These are phyloP conservation scores for Sternarchorhynchus goeldii DNA, from an alignment of 2,797 vertebrate genomes.

Conservation along the genomic window DNA sequence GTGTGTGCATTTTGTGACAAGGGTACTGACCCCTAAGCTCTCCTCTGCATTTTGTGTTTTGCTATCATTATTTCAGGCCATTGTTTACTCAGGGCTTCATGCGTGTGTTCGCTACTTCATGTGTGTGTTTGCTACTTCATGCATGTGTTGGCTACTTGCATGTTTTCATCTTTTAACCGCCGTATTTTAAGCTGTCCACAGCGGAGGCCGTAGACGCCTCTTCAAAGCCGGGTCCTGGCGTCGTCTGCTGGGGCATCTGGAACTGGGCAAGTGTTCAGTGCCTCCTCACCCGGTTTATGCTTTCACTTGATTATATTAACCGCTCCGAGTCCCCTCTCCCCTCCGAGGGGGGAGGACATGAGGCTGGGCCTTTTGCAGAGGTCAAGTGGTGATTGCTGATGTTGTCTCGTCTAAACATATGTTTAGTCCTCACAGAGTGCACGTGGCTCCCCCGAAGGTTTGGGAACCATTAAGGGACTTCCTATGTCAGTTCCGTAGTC, in stretches of 20 bases:
- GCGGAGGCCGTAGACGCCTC: slow-evolving; percentile 56
- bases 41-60: neutral
- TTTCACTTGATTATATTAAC: slow-evolving; percentile 81
- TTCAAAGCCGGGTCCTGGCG: slow-evolving; percentile 70
- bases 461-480: slow-evolving; percentile 89
- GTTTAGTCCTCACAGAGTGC: slow-evolving; percentile 76
- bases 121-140: too few relatives aligned
- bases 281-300: slow-evolving; percentile 77
- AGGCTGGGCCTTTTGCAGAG: slow-evolving; percentile 73
- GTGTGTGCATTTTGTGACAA: slow-evolving; percentile 46
- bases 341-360: slow-evolving; percentile 53
- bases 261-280: slow-evolving; percentile 75
- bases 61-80: neutral
- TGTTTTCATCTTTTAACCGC: slow-evolving; percentile 25
- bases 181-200: slow-evolving; percentile 59
- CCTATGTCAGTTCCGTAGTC: slow-evolving; percentile 83
- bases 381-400: slow-evolving; percentile 84
- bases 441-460: slow-evolving; percentile 78
- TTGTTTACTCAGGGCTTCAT: slow-evolving; percentile 52
- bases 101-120: neutral
- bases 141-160: neutral
- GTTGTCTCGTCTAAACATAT: slow-evolving; percentile 79
- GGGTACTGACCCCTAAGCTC: slow-evolving; percentile 15
- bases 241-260: slow-evolving; percentile 82
- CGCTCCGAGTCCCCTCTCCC: slow-evolving; percentile 68